Conservation (phyloP, 2,113 vertebrate genomes). For the Cromileptes altivelis region DNA sequence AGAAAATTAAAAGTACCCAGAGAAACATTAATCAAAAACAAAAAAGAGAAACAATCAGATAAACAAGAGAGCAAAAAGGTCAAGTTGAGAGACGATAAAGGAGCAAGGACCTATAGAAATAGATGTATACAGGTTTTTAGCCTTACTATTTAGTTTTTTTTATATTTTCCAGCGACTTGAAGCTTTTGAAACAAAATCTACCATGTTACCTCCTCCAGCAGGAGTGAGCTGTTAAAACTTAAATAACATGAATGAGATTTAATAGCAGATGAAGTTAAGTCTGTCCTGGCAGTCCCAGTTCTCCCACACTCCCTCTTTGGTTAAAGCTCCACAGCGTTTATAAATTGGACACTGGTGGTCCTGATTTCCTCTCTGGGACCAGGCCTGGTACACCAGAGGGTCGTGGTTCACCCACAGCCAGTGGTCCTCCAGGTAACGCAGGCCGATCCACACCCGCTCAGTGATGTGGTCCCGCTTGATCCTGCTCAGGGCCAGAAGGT, state of each 20-base stretch:
- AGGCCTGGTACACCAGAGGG: background rate
- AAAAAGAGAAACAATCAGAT: too few relatives aligned
- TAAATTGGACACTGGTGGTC: slow-evolving; percentile 7
- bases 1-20: background rate
- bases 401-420: slow-evolving; percentile 49
- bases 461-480: background rate
- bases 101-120: too few relatives aligned
- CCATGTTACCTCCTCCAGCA: background rate
- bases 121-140: too few relatives aligned
- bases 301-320: slow-evolving; percentile 30
- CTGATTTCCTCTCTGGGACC: background rate
- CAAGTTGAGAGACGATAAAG: too few relatives aligned
- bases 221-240: background rate
- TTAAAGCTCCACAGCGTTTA: slow-evolving; percentile 51
- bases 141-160: too few relatives aligned
- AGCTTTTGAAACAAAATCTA: too few relatives aligned
- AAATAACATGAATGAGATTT: background rate
- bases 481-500: background rate
- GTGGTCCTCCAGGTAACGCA: slow-evolving; percentile 31
- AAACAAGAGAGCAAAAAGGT: too few relatives aligned
- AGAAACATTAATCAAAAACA: background rate
- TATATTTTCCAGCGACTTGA: too few relatives aligned
- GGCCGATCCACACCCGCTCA: slow-evolving; percentile 45
- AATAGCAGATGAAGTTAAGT: slow-evolving; percentile 43
- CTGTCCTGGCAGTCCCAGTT: slow-evolving; percentile 4